phyloP scores from a whole-genome alignment of 2,113 vertebrate genomes.

The Cyphomyrus plagiostoma region DNA sequence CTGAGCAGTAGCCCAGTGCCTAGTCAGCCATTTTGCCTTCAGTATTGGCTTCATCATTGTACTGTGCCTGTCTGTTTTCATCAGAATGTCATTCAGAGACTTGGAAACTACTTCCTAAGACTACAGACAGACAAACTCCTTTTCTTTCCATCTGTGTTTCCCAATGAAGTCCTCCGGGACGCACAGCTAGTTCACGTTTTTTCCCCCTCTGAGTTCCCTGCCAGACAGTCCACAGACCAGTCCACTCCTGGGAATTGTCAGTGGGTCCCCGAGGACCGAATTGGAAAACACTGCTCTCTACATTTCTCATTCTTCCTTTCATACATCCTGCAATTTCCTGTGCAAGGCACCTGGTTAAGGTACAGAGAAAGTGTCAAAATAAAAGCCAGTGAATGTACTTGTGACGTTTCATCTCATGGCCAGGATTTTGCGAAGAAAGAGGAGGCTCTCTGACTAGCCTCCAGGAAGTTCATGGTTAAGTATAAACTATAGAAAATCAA shows the following conservation, averaged over 20 bases:
- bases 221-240: too few relatives aligned
- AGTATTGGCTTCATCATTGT: background rate
- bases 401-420: background rate
- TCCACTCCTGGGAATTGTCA: too few relatives aligned
- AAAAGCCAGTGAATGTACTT: background rate
- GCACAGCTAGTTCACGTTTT: too few relatives aligned
- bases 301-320: background rate
- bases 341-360: background rate
- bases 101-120: slow-evolving; percentile 4
- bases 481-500: background rate
- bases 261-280: too few relatives aligned
- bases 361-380: background rate
- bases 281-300: background rate
- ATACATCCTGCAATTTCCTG: background rate
- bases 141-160: background rate
- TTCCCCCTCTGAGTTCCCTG: too few relatives aligned
- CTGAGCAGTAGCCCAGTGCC: background rate
- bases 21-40: background rate
- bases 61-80: background rate
- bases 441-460: background rate
- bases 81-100: slow-evolving; percentile 1
- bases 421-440: background rate
- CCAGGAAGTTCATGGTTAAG: background rate
- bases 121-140: background rate
- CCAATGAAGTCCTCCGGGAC: too few relatives aligned